Evolutionary conservation across 2,113 vertebrate genomes (phyloP), one percentile per base, ranked within the genome.

Genomic region (Zosterops borbonicus): DNA sequence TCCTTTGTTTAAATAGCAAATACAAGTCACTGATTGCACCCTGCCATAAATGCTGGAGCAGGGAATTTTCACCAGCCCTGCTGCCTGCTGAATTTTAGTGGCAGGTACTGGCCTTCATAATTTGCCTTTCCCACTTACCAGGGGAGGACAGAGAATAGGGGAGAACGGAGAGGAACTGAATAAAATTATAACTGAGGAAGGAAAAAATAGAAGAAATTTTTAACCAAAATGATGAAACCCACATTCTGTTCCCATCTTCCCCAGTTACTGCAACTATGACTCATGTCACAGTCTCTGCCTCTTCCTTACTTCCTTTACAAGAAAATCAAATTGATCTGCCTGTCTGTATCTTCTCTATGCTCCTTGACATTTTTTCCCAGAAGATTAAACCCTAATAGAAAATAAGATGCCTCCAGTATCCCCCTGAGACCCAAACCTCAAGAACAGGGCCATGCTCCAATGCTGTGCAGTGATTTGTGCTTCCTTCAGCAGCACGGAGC

Each of bases 1-100:
- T 97, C 60, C 92, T 97, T 96, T 98, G 96, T 98, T 98, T 98
- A 94, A 97, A 96, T 47, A 97, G 96, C 96, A 98, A 98, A 98
- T 95, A 97, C 73, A 90, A 92, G 75, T 94, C 95, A 85, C 73
- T 39, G 55, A 97, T 97, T 97, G 96, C 91, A 93, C 84, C 87
- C 85, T 89, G 92, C 67, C 95, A 97, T 98, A 98, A 98, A 98
- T 83, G 70, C 63, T 95, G 91, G 83, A 94, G 83, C 84, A 96
- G 94, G 94, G 97, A 97, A 93, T 97, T 97, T 96, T 97, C 96
- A 89, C 80, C 95, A 92, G 88, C 75, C 93, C 62, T 93, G 28
- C 79, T 91, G 96, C 96, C 95, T 94, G 96, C 67, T 96, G 82
- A 82, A 77, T 95, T 89, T 92, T 83, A 86, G 94, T 87, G 86